Base-by-base conservation (phyloP, 2,113 vertebrate genomes). In the Redunca redunca region DNA sequence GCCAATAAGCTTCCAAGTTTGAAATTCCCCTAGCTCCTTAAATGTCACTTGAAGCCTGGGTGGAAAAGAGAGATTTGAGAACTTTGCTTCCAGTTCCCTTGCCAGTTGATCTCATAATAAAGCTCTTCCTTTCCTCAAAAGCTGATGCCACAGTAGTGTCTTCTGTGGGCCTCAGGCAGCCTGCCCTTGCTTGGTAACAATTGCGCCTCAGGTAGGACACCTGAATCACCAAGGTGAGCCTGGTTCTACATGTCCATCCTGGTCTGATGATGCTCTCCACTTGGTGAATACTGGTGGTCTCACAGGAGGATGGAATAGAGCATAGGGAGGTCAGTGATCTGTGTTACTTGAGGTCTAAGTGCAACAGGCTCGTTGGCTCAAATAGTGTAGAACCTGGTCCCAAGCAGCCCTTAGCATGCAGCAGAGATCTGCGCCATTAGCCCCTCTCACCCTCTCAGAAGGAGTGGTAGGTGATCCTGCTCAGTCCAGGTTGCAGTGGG, bases 131-230 rank as follows among this genome's bases (percentile, higher is more conserved):
- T 53, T 53, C 23, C 33, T 83, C 80, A 83, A 36, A 53, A 82
- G 50, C 33, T 36, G 50, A 53, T 53, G 80, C 19, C 80, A 4
- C 25, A 53, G 19, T 82, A 36, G 3, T 82, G 50, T 33, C 33
- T 36, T 53, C 80, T 83, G 50, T n/a, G 33, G 4, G 10, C 50
- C 19, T 14, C 16, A 14, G 80, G 50, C 50, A 83, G 80, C 50
- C 12, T 1, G 33, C 50, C 11, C 3, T 83, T 53, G 33, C 33
- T 83, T 4, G 50, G 50, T 53, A 23, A 25, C 50, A 25, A n/a
- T 25, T 25, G 3, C 15, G 0, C 17, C 5, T 58, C 16, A 8
- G 0, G 10, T 30, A 5, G 53, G 58, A 53, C 12, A 48, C 23
- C 16, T 13, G n/a, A 58, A 6, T 55, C 33, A 11, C 21, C 28